A percentile compares a stretch with the other conserved stretches of the same genome.
These are phyloP conservation scores for Tipula unca DNA, from an alignment of 2,888 invertebrate genomes.

Conservation along the genomic window DNA sequence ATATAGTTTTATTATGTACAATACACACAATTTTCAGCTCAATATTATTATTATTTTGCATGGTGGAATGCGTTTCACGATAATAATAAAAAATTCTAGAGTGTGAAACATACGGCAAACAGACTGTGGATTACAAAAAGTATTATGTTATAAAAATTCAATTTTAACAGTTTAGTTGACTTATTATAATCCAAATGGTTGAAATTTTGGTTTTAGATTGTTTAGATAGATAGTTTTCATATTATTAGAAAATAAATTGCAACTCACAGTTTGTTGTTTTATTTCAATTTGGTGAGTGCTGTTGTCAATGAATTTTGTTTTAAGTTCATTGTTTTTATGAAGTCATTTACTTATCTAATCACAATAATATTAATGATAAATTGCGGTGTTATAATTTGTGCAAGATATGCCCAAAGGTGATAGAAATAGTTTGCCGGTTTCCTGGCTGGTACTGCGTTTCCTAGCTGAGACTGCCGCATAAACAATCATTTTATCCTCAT, in stretches of 20 bases:
- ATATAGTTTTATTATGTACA: neutral
- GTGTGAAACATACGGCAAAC: neutral
- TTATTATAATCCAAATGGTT: neutral
- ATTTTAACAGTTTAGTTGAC: neutral
- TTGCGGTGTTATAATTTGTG: neutral
- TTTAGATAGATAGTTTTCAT: neutral
- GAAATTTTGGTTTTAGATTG: neutral
- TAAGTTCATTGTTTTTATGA: neutral
- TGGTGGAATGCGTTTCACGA: neutral
- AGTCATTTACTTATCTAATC: neutral
- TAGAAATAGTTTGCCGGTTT: neutral
- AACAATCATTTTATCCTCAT: neutral
- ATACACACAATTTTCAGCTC: neutral
- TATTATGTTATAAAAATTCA: neutral
- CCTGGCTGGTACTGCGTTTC: neutral
- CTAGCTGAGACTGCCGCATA: neutral
- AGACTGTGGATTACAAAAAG: neutral
- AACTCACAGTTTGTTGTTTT: neutral
- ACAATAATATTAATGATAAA: neutral
- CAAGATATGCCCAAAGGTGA: neutral
- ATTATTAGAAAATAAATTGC: neutral
- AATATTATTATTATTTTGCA: neutral
- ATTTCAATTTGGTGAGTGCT: neutral
- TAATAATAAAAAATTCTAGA: constrained; percentile 16
- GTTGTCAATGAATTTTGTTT: neutral